phyloP scores from a whole-genome alignment of 2,888 invertebrate species.

The Chrysina gloriosa region DNA sequence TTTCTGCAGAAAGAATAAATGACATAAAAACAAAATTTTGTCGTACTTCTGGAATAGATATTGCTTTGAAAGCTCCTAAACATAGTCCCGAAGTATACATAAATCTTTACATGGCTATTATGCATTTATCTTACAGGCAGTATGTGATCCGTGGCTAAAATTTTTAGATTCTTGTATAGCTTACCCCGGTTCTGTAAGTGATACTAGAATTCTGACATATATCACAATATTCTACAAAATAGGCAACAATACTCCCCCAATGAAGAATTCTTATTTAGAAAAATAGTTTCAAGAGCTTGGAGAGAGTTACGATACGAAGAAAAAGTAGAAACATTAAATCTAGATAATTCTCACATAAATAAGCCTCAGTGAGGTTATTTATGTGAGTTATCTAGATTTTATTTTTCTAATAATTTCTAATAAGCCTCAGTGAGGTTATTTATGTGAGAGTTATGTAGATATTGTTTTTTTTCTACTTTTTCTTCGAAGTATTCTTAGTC shows the following conservation, averaged over 20 bases:
- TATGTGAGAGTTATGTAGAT: too few species aligned
- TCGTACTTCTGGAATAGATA: slow-evolving; percentile 40
- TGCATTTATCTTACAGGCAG: slow-evolving; percentile 43
- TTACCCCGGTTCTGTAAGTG: slow-evolving; percentile 44
- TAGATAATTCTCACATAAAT: too few species aligned
- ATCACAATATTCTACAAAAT: slow-evolving; percentile 31
- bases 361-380: too few species aligned
- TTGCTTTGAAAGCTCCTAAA: slow-evolving; percentile 50
- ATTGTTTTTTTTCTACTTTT: too few species aligned
- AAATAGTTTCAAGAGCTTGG: too few species aligned
- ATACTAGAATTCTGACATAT: slow-evolving; percentile 47
- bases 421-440: too few species aligned
- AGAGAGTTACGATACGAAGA: too few species aligned
- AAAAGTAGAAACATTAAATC: too few species aligned
- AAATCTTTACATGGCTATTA: slow-evolving; percentile 49
- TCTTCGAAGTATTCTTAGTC: too few species aligned
- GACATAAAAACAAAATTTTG: slow-evolving; percentile 42
- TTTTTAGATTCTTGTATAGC: slow-evolving; percentile 43
- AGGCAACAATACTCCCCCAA: slow-evolving; percentile 37
- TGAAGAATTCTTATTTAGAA: slow-evolving; percentile 44
- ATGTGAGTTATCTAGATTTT: too few species aligned
- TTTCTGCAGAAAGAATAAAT: slow-evolving; percentile 34
- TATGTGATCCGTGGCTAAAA: slow-evolving; percentile 12
- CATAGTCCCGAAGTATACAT: slow-evolving; percentile 48
- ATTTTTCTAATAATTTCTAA: too few species aligned